Evolutionary conservation across 1,140 invertebrate species (phyloP).

Genomic region (Myzus persicae): DNA sequence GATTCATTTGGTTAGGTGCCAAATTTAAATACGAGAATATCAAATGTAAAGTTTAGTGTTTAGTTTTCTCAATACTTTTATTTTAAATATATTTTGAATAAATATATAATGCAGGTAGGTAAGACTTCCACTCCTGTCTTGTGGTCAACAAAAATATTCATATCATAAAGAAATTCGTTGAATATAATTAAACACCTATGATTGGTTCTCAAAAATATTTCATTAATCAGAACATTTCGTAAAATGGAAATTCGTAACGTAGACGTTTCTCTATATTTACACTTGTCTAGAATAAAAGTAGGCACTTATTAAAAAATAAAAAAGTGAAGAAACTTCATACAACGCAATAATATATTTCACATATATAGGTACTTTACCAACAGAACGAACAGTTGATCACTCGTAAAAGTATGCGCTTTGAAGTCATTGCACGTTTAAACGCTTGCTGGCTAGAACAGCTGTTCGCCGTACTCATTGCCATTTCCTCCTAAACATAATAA

Average conservation of each 20-base stretch:
- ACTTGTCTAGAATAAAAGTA: too few species aligned
- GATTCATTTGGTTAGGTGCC: too few species aligned
- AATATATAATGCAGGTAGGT: not conserved
- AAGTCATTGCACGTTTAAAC: conserved; percentile 66
- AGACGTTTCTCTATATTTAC: too few species aligned
- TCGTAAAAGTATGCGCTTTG: conserved; percentile 65
- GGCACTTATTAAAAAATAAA: not conserved
- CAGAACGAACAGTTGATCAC: conserved; percentile 62
- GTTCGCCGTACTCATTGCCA: not conserved
- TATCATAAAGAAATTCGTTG: too few species aligned
- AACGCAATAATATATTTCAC: too few species aligned
- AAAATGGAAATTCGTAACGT: too few species aligned
- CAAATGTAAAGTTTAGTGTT: not conserved
- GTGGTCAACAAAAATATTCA: too few species aligned
- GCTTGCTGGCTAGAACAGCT: conserved; percentile 59
- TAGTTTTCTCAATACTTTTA: not conserved
- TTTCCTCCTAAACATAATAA: not conserved
- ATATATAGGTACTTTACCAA: conserved; percentile 53
- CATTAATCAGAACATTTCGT: too few species aligned
- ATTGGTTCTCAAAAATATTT: too few species aligned
- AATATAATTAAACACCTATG: too few species aligned
- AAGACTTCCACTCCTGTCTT: too few species aligned
- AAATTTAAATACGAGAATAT: not conserved
- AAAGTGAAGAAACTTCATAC: not conserved
- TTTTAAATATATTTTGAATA: not conserved